These are phyloP conservation scores for Platyscapa corneri DNA, from an alignment of 1,140 invertebrate species.

Conservation along the genomic window DNA sequence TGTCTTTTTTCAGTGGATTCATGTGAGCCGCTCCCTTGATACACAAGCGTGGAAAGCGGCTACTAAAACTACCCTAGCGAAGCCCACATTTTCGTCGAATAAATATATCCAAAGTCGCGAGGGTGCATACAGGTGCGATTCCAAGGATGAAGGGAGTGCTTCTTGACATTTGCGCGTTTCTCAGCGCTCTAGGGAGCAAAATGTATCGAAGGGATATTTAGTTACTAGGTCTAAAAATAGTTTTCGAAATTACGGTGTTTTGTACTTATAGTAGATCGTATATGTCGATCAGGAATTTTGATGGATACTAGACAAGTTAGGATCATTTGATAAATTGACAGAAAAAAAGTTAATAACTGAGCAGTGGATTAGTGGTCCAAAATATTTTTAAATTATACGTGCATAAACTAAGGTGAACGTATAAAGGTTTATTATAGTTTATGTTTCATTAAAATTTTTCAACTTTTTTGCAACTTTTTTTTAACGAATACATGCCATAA, in stretches of 20 bases:
- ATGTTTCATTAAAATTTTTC: not conserved
- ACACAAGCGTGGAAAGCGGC: not conserved
- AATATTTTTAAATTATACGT: not conserved
- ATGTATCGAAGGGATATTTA: too few species aligned
- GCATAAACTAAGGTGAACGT: not conserved
- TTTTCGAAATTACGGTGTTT: not conserved
- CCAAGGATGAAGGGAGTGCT: not conserved
- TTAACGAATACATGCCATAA: too few species aligned
- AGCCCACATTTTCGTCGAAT: not conserved
- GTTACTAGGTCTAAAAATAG: too few species aligned
- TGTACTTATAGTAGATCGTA: too few species aligned
- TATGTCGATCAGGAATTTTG: not conserved
- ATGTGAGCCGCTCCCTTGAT: not conserved
- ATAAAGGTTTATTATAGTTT: not conserved
- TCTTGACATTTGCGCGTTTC: not conserved
- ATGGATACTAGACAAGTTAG: not conserved
- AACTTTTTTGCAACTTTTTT: not conserved
- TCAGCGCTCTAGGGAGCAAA: not conserved
- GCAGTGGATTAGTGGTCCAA: not conserved
- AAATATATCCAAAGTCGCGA: not conserved
- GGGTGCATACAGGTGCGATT: conserved; percentile 24
- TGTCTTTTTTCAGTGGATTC: conserved; percentile 48
- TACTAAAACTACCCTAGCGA: not conserved
- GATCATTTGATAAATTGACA: conserved; percentile 1
- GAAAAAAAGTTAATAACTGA: not conserved